Conservation (phyloP, 1,140 invertebrate genomes). For the Samia ricini region DNA sequence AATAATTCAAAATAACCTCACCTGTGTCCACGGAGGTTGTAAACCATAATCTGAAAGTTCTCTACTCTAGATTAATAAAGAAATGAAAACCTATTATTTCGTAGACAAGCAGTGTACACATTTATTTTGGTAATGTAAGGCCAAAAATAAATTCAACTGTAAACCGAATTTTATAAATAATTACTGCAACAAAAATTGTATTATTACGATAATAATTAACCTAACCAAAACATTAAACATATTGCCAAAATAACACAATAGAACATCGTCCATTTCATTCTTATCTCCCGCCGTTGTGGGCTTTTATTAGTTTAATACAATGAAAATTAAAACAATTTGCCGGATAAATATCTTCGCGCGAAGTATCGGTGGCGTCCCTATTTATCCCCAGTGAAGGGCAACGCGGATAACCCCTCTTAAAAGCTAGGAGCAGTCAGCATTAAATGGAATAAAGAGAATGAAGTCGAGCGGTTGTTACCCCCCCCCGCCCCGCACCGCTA, state of each 20-base stretch:
- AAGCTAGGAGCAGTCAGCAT: constrained; percentile 77
- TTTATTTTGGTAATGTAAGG: no score
- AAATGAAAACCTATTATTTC: no score
- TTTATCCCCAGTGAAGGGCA: constrained; percentile 72
- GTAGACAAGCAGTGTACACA: no score
- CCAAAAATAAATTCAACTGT: no score
- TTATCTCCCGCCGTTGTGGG: constrained; percentile 68
- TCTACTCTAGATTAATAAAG: no score
- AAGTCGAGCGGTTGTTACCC: constrained; percentile 66
- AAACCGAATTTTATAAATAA: neutral
- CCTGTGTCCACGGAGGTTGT: no score
- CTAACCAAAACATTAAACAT: constrained; percentile 49
- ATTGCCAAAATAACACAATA: constrained; percentile 60
- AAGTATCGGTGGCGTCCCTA: constrained; percentile 72
- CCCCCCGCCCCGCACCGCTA: constrained; percentile 32
- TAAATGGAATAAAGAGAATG: constrained; percentile 76
- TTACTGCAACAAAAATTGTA: neutral
- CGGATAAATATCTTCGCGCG: constrained; percentile 77
- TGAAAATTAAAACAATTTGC: constrained; percentile 79
- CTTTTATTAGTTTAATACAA: constrained; percentile 75
- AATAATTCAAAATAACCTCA: no score
- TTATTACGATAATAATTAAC: constrained; percentile 27
- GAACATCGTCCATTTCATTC: constrained; percentile 56
- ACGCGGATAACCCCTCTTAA: constrained; percentile 76
- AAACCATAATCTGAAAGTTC: no score